Conservation (phyloP, 2,888 invertebrate species). For the Antitype chi region DNA sequence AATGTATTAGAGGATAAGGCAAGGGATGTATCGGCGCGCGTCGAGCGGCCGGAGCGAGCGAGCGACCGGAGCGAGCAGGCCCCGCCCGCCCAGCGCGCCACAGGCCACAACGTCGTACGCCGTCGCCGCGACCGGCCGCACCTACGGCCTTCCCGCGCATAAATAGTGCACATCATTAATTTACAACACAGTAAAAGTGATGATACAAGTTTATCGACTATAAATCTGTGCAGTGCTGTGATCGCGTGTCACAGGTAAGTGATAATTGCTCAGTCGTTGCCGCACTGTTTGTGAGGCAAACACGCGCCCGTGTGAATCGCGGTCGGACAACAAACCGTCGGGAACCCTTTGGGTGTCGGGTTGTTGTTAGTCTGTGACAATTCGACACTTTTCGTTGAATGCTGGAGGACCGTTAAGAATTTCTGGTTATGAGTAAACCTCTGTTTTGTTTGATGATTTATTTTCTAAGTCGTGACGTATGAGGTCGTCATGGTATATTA, state of each 20-base stretch:
- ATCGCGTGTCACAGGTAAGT: constrained; percentile 90
- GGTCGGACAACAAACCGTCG: constrained; percentile 73
- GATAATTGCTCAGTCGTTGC: constrained; percentile 88
- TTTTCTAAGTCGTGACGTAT: constrained; percentile 42
- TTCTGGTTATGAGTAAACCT: constrained; percentile 64
- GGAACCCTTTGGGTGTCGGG: constrained; percentile 77
- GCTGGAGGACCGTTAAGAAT: constrained; percentile 67
- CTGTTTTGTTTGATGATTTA: constrained; percentile 56
- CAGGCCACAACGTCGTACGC: constrained; percentile 78
- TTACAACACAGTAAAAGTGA: constrained; percentile 89
- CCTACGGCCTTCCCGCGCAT: constrained; percentile 70
- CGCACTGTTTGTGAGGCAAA: constrained; percentile 85
- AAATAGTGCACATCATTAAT: constrained; percentile 87
- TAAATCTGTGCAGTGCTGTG: constrained; percentile 89
- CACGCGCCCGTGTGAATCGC: constrained; percentile 77
- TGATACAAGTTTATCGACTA: constrained; percentile 89
- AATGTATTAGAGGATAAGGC: constrained; percentile 65
- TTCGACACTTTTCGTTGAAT: constrained; percentile 78
- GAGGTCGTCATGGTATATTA: constrained; percentile 31
- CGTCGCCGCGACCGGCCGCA: constrained; percentile 85
- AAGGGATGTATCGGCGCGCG: constrained; percentile 82
- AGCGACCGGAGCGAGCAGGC: constrained; percentile 70
- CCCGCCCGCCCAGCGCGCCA: constrained; percentile 84
- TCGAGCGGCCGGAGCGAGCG: constrained; percentile 67
- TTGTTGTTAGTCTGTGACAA: constrained; percentile 79